Conservation (phyloP, 2,113 vertebrate species). For the Eclectus roratus region DNA sequence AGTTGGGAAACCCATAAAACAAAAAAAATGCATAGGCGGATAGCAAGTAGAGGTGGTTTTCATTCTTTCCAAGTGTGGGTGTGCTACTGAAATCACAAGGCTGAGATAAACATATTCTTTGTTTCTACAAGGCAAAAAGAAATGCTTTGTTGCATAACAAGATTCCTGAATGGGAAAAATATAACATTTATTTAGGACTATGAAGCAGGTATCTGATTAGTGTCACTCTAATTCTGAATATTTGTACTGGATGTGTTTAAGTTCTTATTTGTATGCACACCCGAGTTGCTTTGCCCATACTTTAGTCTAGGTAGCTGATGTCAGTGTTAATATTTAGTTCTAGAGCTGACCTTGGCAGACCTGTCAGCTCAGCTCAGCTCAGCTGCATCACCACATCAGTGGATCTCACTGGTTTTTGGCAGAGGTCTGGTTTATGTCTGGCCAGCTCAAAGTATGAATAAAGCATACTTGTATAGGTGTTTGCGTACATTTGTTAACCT, state of each 20-base stretch:
- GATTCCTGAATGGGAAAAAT: background rate
- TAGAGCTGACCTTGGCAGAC: background rate
- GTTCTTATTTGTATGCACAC: background rate
- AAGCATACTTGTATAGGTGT: background rate
- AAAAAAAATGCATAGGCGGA: background rate
- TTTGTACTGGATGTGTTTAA: background rate
- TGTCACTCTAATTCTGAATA: background rate
- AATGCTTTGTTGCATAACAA: background rate
- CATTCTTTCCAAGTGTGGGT: background rate
- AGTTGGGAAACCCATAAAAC: background rate
- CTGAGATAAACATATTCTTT: background rate
- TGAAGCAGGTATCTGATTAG: background rate
- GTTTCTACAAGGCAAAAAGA: background rate
- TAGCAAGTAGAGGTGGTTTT: background rate
- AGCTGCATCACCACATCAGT: background rate
- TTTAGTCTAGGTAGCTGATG: background rate
- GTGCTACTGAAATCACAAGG: background rate
- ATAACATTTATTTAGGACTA: background rate
- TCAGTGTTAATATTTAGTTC: rapidly evolving
- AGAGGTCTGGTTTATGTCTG: background rate
- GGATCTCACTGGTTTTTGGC: background rate
- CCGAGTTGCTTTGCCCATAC: background rate
- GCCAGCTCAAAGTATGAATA: background rate
- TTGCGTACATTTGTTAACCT: rapidly evolving
- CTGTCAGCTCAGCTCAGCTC: background rate